These are phyloP conservation scores for Chaunax sp. DNA, from an alignment of 2,797 vertebrate genomes.

Conservation along the genomic window DNA sequence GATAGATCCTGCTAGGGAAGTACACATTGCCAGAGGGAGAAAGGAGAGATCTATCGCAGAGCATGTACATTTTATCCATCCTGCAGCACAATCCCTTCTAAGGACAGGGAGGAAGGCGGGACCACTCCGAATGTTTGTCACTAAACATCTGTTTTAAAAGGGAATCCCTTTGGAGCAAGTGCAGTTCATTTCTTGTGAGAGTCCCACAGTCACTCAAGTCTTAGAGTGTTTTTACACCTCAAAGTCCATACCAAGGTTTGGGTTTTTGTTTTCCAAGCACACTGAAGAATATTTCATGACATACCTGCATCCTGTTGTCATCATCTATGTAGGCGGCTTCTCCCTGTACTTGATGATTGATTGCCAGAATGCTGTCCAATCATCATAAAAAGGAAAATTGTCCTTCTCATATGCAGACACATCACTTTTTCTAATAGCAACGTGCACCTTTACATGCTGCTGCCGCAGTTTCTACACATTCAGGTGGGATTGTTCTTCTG, in stretches of 20 bases:
- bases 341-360: too few relatives aligned
- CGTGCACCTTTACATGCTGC: background rate
- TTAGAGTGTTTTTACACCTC: background rate
- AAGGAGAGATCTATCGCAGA: slow-evolving; percentile 41
- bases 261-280: too few relatives aligned
- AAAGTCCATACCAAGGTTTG: too few relatives aligned
- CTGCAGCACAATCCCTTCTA: slow-evolving; percentile 29
- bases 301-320: too few relatives aligned
- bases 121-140: slow-evolving; percentile 29
- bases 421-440: too few relatives aligned
- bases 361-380: too few relatives aligned
- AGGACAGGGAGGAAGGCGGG: slow-evolving; percentile 16
- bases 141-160: slow-evolving; percentile 40
- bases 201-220: background rate
- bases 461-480: background rate
- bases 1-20: slow-evolving; percentile 35
- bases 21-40: slow-evolving; percentile 25
- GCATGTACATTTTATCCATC: slow-evolving; percentile 43
- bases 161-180: slow-evolving; percentile 31
- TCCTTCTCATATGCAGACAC: too few relatives aligned
- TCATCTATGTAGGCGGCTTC: too few relatives aligned
- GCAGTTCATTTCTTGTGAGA: slow-evolving; percentile 7
- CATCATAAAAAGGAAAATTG: too few relatives aligned
- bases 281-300: too few relatives aligned
- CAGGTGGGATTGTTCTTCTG: too few relatives aligned